Base-by-base conservation (phyloP, 2,797 vertebrate species). In the Phoxinus dragarum region DNA sequence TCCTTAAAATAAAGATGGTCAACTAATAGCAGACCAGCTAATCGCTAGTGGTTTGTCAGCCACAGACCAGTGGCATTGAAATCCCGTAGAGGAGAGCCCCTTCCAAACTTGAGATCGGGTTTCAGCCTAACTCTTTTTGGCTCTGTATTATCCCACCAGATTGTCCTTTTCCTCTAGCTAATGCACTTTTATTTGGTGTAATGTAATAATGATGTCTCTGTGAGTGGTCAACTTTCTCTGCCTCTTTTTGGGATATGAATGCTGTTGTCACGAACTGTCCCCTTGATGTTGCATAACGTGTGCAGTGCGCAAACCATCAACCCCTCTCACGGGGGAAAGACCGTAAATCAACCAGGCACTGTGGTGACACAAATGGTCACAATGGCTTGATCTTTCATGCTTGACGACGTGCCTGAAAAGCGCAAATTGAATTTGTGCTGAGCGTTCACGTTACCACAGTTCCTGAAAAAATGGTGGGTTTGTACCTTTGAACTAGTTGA, bases 151-250 rank as follows among this genome's bases (percentile, higher is more conserved):
- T 84, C 67, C 86, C 16, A 54, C 40, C 61, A 84, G 86, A 87
- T 87, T 82, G 68, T 82, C 76, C 82, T 89, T 78, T 87, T 81
- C 84, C 74, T 86, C 84, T 66, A 47, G 72, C 84, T 88, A 88
- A 87, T 86, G 87, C 80, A 88, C 90, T 83, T 84, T 84, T 81
- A 84, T 91, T 78, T 44, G 40, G 76, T 80, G 91, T 92, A 94
- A 92, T 90, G 87, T 93, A 94, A 94, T 94, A 93, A 93, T 91
- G 93, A 90, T 89, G 91, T 93, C 91, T 93, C 92, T 91, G 90
- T 87, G 89, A 31, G 84, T 91, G 90, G 93, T 93, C 90, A 90
- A 87, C 91, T 52, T 31, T 67, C 90, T 82, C 88, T 56, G 87
- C 91, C 93, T 90, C 83, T 93, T 94, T 93, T 90, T 91, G 88